A percentile compares a stretch with the other conserved stretches of the same genome.
Conservation (phyloP, 2,797 vertebrate species). For the Propithecus perrieri region DNA sequence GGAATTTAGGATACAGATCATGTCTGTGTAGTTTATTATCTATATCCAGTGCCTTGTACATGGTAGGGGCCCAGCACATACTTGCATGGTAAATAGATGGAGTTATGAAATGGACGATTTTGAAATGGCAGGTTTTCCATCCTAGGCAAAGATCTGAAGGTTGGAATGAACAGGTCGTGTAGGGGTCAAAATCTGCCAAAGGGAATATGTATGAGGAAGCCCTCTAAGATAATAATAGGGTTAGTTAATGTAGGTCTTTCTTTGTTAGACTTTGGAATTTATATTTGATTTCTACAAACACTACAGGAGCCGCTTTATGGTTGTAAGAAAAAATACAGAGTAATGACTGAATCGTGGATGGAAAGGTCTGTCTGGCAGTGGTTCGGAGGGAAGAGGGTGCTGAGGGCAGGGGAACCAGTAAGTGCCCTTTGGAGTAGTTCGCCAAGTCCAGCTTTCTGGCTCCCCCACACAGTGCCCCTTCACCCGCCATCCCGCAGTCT, state of each 20-base stretch:
- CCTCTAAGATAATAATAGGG: not conserved
- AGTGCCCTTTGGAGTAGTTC: not conserved
- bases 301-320: not conserved
- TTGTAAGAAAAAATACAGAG: not conserved
- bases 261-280: not conserved
- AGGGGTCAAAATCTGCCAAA: not conserved
- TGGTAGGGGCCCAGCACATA: not conserved
- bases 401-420: too few relatives aligned
- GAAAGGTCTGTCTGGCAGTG: not conserved
- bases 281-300: not conserved
- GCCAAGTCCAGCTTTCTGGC: not conserved
- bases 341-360: not conserved
- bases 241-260: not conserved
- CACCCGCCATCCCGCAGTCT: not conserved
- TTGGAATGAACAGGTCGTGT: not conserved
- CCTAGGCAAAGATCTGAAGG: not conserved
- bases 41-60: not conserved
- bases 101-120: not conserved
- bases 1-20: not conserved
- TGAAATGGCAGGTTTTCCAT: not conserved
- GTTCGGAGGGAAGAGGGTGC: not conserved
- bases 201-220: not conserved
- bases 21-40: not conserved
- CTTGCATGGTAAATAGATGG: not conserved
- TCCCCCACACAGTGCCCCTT: not conserved